Conservation (phyloP, 2,113 vertebrate genomes). For the Alethe diademata region DNA sequence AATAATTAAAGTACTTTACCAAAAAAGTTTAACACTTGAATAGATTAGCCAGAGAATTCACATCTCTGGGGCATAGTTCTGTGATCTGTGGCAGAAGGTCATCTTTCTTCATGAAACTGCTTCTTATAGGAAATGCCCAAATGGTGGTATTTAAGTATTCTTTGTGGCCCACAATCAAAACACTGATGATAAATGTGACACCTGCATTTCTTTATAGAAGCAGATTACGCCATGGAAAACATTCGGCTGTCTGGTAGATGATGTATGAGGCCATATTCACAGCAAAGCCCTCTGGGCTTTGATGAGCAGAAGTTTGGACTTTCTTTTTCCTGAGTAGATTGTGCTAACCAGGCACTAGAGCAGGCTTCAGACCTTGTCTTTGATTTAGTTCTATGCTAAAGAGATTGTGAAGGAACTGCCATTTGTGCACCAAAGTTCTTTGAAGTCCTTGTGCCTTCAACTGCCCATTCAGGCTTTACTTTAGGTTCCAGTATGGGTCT, state of each 20-base stretch:
- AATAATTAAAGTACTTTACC: conserved; percentile 13
- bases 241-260: conserved; percentile 35
- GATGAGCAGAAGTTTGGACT: conserved; percentile 4
- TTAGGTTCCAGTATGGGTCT: not conserved
- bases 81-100: not conserved
- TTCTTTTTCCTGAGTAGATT: not conserved
- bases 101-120: not conserved
- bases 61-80: not conserved
- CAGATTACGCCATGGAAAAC: conserved; percentile 28
- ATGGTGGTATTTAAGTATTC: conserved; percentile 51
- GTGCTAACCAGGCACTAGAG: not conserved
- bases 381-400: not conserved
- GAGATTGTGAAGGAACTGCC: not conserved
- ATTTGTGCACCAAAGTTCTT: not conserved
- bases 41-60: not conserved
- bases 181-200: conserved; percentile 29
- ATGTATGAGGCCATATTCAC: conserved; percentile 28
- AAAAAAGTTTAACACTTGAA: conserved; percentile 14
- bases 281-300: conserved; percentile 42
- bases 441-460: not conserved
- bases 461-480: not conserved
- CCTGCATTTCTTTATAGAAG: conserved; percentile 53
- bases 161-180: conserved; percentile 59
- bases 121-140: conserved; percentile 19
- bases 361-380: not conserved